Percentiles rank a stretch among this genome's conserved stretches.
These are phyloP conservation scores for Eleutherodactylus coqui DNA, from an alignment of 2,797 vertebrate species.

Conservation along the genomic window DNA sequence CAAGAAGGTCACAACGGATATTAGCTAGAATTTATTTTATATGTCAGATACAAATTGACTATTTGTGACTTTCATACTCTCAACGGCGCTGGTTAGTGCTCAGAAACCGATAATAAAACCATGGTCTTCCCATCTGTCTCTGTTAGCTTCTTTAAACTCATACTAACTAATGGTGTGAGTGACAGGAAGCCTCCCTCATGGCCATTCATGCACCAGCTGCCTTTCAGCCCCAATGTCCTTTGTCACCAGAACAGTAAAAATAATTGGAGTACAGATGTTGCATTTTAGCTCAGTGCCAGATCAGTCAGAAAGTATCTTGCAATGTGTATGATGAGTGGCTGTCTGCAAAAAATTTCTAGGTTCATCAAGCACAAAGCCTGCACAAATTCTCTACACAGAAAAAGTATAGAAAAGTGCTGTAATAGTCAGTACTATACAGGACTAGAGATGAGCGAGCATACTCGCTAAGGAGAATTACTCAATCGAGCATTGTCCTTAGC, in stretches of 20 bases:
- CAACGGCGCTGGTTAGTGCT: slow-evolving; percentile 16
- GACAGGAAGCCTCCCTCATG: slow-evolving; percentile 53
- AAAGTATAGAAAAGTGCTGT: not conserved
- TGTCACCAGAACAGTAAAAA: slow-evolving; percentile 60
- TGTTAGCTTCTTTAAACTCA: slow-evolving; percentile 52
- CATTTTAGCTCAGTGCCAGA: slow-evolving; percentile 57
- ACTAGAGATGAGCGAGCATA: too few species aligned
- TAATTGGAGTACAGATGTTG: slow-evolving; percentile 62
- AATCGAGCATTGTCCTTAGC: too few species aligned
- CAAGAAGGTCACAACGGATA: slow-evolving; percentile 23
- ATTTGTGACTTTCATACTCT: slow-evolving; percentile 36
- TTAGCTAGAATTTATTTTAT: slow-evolving; percentile 34
- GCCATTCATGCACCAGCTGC: slow-evolving; percentile 57
- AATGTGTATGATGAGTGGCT: slow-evolving; percentile 38
- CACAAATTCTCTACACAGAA: not conserved
- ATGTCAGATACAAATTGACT: slow-evolving; percentile 40
- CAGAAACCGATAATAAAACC: slow-evolving; percentile 45
- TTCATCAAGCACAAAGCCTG: slow-evolving; percentile 2
- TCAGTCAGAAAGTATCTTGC: slow-evolving; percentile 48
- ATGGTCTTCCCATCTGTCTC: slow-evolving; percentile 53
- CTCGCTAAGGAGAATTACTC: too few species aligned
- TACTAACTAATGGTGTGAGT: slow-evolving; percentile 54
- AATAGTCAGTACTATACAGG: not conserved
- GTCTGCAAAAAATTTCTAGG: slow-evolving; percentile 4
- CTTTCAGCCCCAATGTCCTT: slow-evolving; percentile 59